Evolutionary conservation across 2,888 invertebrate genomes (phyloP).

Genomic region (Agrochola circellaris): DNA sequence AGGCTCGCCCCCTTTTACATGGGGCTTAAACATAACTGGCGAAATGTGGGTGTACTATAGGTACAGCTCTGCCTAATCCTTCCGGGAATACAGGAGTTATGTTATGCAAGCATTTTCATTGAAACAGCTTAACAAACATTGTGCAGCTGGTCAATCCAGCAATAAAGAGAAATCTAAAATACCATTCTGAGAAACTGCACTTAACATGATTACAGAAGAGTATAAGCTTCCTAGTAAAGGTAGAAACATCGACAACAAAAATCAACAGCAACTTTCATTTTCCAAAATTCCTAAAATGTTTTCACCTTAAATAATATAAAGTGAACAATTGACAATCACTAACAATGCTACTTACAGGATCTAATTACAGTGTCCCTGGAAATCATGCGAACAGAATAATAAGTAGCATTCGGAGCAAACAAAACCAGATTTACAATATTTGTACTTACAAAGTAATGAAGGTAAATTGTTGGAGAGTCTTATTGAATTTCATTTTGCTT

Average conservation of each 20-base stretch:
- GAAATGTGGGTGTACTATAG: too few relatives aligned
- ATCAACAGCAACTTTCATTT: neutral
- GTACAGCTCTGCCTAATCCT: too few relatives aligned
- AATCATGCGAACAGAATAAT: conserved; percentile 50
- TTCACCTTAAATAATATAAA: conserved; percentile 32
- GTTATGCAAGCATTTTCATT: neutral
- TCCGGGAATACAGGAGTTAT: too few relatives aligned
- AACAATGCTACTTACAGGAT: conserved; percentile 45
- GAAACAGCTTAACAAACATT: neutral
- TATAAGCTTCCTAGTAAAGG: neutral
- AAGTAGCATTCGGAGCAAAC: conserved; percentile 48
- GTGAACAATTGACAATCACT: conserved; percentile 56
- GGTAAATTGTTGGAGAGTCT: conserved; percentile 27
- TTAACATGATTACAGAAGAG: neutral
- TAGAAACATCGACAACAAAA: neutral
- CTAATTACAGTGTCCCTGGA: conserved; percentile 53
- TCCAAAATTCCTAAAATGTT: neutral
- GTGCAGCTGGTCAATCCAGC: too few relatives aligned
- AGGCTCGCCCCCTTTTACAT: too few relatives aligned
- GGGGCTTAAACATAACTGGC: too few relatives aligned
- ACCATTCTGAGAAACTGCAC: neutral
- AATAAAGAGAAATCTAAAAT: too few relatives aligned
- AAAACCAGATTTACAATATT: conserved; percentile 50
- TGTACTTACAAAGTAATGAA: conserved; percentile 18
- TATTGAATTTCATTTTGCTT: conserved; percentile 32